Percentiles rank a stretch among this genome's conserved stretches.
These are phyloP conservation scores for Fringilla coelebs DNA, from an alignment of 2,797 vertebrate genomes.

Conservation along the genomic window DNA sequence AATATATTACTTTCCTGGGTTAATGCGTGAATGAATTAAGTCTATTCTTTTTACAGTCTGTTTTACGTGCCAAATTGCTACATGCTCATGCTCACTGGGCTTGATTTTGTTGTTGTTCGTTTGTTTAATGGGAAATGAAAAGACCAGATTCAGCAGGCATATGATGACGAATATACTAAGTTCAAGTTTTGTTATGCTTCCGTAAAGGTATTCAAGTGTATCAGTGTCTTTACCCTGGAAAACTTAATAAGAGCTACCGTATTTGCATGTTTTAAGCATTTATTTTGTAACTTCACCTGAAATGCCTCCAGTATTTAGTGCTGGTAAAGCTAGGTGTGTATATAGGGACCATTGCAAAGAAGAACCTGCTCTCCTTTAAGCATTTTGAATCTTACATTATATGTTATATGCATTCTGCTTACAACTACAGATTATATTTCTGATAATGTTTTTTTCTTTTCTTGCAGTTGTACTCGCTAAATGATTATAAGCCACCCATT, in stretches of 20 bases:
- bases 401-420: neutral
- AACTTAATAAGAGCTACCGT: neutral
- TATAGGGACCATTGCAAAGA: neutral
- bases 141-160: neutral
- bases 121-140: neutral
- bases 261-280: neutral
- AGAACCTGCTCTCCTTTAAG: neutral
- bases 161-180: neutral
- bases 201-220: neutral
- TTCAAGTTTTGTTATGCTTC: neutral
- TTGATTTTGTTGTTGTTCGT: neutral
- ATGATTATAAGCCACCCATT: constrained; percentile 99
- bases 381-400: neutral
- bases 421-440: neutral
- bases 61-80: neutral
- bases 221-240: neutral
- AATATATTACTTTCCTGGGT: neutral
- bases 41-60: neutral
- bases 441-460: neutral
- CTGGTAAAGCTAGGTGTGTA: neutral
- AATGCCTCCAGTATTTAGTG: neutral
- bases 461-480: constrained; percentile 93
- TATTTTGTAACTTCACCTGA: neutral
- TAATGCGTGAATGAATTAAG: neutral
- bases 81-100: neutral